Percentiles rank a stretch among this genome's conserved stretches.
These are phyloP conservation scores for Callosobruchus maculatus DNA, from an alignment of 2,888 invertebrate genomes.

Conservation along the genomic window DNA sequence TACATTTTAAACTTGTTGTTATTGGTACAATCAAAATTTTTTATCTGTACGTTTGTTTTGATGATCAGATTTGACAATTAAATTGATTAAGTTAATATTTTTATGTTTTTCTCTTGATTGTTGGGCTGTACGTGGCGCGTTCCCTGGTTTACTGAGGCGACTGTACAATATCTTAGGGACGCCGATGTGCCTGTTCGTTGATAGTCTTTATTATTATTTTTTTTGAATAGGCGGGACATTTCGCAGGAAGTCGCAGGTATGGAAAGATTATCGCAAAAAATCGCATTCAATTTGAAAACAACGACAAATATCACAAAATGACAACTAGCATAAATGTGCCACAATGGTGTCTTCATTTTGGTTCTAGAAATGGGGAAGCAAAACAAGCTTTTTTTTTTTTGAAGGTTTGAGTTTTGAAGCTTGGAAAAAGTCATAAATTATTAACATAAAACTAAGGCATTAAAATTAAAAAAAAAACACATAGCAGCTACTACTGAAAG, in stretches of 20 bases:
- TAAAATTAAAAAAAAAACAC: too few relatives aligned
- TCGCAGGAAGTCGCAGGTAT: slow-evolving; percentile 1
- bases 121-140: slow-evolving; percentile 40
- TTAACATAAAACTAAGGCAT: too few relatives aligned
- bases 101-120: slow-evolving; percentile 22
- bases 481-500: too few relatives aligned
- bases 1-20: slow-evolving; percentile 34
- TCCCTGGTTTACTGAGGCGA: slow-evolving; percentile 43
- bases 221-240: slow-evolving; percentile 19
- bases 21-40: slow-evolving; percentile 47
- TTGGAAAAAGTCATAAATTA: too few relatives aligned
- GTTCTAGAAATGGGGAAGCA: too few relatives aligned
- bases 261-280: neutral
- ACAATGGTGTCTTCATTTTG: too few relatives aligned
- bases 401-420: too few relatives aligned
- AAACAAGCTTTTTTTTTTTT: too few relatives aligned
- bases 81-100: slow-evolving; percentile 45
- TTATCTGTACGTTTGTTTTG: slow-evolving; percentile 37
- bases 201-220: slow-evolving; percentile 25
- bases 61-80: slow-evolving; percentile 37
- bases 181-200: slow-evolving; percentile 33
- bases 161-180: slow-evolving; percentile 38
- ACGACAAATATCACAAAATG: too few relatives aligned
- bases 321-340: too few relatives aligned
- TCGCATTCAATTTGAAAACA: too few relatives aligned